Percentiles rank a stretch among this genome's conserved stretches.
phyloP scores from a whole-genome alignment of 2,888 invertebrate genomes.

The Dryomyza anilis region DNA sequence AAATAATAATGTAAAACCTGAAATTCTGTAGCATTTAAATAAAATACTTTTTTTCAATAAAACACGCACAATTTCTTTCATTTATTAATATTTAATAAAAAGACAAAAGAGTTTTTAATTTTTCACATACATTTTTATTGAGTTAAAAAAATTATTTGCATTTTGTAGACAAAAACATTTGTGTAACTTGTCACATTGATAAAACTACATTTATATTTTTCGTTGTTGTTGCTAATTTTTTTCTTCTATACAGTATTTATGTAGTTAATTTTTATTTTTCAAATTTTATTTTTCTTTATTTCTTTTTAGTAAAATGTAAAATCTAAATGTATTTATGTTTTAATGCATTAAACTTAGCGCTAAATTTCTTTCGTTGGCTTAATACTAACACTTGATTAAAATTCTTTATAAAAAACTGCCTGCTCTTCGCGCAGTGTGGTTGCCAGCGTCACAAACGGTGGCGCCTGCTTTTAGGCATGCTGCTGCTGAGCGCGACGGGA shows the following conservation, averaged over 20 bases:
- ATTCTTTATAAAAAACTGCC: not conserved
- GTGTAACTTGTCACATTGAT: not conserved
- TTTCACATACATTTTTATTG: not conserved
- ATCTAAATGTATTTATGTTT: not conserved
- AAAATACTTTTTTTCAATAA: too few species aligned
- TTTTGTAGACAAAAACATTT: not conserved
- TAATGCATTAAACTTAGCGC: constrained; percentile 5
- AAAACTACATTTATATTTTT: not conserved
- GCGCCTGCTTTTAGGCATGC: constrained; percentile 15
- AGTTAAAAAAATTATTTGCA: not conserved
- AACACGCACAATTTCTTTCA: too few species aligned
- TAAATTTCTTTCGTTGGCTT: constrained; percentile 6
- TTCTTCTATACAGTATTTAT: not conserved
- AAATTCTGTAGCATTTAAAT: not conserved
- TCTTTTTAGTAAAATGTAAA: constrained; percentile 7
- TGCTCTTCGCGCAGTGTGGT: not conserved
- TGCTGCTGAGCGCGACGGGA: constrained; percentile 22
- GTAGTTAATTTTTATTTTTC: constrained; percentile 7
- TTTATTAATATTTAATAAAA: not conserved
- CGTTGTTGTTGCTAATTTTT: not conserved
- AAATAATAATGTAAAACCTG: not conserved
- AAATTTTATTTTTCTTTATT: too few species aligned
- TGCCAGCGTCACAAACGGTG: not conserved
- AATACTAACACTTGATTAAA: constrained; percentile 10
- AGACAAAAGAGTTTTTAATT: not conserved